Base-by-base conservation (phyloP, 2,888 invertebrate genomes). In the Caenorhabditis sp. region DNA sequence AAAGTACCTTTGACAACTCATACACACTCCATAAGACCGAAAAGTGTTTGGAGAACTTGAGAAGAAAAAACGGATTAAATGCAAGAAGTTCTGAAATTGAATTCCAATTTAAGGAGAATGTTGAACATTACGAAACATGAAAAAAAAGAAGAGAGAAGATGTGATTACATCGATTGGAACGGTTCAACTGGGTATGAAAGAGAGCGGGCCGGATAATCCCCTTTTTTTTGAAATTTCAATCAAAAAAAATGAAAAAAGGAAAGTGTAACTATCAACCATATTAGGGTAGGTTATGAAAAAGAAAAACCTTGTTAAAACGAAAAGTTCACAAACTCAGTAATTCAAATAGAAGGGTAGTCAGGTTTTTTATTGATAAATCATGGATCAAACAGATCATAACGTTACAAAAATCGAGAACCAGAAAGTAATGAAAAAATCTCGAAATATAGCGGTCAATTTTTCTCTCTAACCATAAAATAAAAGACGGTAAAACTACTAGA, bases 1-100 rank as follows among this genome's bases (percentile, higher is more conserved):
- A 28, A 26, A 31, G 8, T n/a, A 69, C 77, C 69, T 69, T 61
- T 77, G 49, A 69, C 38, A 59, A 56, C 69, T 77, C 77, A 77
- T 70, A 63, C 28, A 70, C 77, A 77, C 77, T 77, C 77, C 77
- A 77, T 77, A 77, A 63, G 69, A 77, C 47, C 59, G 6, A 38
- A 61, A 47, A 47, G 8, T 26, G 22, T n/a, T 24, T 49, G 58
- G 41, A 47, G 47, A 77, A 51, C 41, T 58, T 4, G 41, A 35
- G 31, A 38, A 68, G 54, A 54, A 54, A 47, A 51, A 24, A 44
- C 26, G 31, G 26, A 58, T 58, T 66, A 58, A 31, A 38, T 64
- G 75, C 26, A 51, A 31, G 49, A 26, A 64, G 68, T 66, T 75
- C 76, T 76, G 76, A 59, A 76, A 76, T 26, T 58, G n/a, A 22